Conservation (phyloP, 2,888 invertebrate genomes). For the Ophion ellenae region DNA sequence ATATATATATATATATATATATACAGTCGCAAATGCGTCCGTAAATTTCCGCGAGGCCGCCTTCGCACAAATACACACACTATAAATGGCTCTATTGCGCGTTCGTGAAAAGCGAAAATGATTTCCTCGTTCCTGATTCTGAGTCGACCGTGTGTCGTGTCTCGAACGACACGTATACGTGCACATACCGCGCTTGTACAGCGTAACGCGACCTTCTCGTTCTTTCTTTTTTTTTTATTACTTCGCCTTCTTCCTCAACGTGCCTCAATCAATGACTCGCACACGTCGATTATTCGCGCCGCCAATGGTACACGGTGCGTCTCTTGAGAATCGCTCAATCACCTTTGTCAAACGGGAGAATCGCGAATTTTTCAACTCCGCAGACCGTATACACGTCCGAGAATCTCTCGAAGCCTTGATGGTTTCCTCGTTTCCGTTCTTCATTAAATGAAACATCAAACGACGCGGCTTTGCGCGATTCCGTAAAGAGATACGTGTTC, state of each 20-base stretch:
- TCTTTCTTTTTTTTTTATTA: neutral
- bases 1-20: conserved; percentile 22
- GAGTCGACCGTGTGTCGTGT: conserved; percentile 48
- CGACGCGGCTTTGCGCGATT: neutral
- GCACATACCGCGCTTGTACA: conserved; percentile 3
- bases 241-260: conserved; percentile 6
- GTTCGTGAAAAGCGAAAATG: conserved; percentile 57
- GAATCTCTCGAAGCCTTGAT: conserved; percentile 18
- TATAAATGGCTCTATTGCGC: conserved; percentile 45
- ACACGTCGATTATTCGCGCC: neutral
- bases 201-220: conserved; percentile 50
- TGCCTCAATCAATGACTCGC: conserved; percentile 28
- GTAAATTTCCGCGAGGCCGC: conserved; percentile 57
- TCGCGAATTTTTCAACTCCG: conserved; percentile 16
- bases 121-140: conserved; percentile 75
- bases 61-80: conserved; percentile 54
- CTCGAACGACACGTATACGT: neutral
- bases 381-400: neutral
- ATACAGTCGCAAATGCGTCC: conserved; percentile 50
- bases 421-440: conserved; percentile 27
- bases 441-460: conserved; percentile 26
- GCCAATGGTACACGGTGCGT: neutral
- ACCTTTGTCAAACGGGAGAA: conserved; percentile 6
- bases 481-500: conserved; percentile 3
- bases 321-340: neutral